Percentiles rank a stretch among this genome's conserved stretches.
Evolutionary conservation across 2,888 invertebrate species (phyloP).

Genomic region (Phlogophora meticulosa): DNA sequence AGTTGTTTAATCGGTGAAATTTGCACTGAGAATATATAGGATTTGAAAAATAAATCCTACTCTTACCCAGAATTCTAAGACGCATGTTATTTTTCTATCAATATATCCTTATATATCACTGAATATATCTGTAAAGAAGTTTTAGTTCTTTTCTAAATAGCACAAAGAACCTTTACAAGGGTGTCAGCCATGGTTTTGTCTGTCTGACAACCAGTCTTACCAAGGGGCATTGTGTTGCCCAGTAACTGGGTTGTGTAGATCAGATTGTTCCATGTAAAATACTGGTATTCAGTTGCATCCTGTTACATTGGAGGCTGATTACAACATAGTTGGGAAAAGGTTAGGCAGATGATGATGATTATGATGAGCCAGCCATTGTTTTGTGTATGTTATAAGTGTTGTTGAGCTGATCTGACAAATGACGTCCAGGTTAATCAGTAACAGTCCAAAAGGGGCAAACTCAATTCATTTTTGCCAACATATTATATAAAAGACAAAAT

Average conservation of each 20-base stretch:
- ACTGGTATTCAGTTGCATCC: no score
- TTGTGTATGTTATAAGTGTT: background rate
- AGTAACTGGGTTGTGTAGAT: no score
- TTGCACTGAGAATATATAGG: background rate
- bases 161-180: background rate
- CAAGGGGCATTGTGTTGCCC: no score
- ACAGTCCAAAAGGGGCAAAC: background rate
- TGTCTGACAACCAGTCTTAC: no score
- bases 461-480: no score
- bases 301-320: no score
- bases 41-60: background rate
- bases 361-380: no score
- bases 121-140: background rate
- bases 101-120: no score
- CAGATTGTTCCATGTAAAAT: no score
- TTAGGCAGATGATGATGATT: no score
- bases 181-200: background rate
- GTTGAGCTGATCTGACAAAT: background rate
- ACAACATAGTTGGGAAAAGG: no score
- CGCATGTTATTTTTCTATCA: conserved; percentile 1
- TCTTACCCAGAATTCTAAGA: background rate
- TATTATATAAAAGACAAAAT: no score
- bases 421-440: background rate
- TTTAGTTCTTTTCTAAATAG: background rate
- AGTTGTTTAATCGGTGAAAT: background rate